These are phyloP conservation scores for Chloebia gouldiae DNA, from an alignment of 2,113 vertebrate species.

Conservation along the genomic window DNA sequence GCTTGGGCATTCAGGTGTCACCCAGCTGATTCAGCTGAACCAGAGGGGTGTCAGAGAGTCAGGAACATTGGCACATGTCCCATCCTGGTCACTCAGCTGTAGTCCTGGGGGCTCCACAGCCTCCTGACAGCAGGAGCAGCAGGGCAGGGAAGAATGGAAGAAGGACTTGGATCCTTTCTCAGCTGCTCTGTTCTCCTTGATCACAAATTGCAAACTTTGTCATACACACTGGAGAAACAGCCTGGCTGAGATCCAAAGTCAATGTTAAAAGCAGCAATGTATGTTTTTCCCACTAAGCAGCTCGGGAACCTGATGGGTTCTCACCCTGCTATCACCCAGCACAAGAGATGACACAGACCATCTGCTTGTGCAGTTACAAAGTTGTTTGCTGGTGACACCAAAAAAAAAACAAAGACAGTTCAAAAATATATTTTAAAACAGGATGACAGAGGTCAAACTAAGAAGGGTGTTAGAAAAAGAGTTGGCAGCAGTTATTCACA, in stretches of 20 bases:
- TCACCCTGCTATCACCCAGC: neutral
- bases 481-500: slow-evolving; percentile 25
- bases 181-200: neutral
- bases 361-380: neutral
- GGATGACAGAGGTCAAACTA: neutral
- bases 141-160: neutral
- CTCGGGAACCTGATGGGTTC: neutral
- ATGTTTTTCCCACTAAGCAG: neutral
- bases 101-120: accelerated
- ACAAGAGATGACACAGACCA: slow-evolving; percentile 6
- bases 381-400: neutral
- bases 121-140: neutral
- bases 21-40: neutral
- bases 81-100: accelerated
- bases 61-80: accelerated
- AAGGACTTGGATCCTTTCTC: neutral
- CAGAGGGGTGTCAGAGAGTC: neutral
- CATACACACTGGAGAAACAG: neutral
- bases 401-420: neutral
- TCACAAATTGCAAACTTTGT: neutral
- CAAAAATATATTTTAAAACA: neutral
- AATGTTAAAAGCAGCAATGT: neutral
- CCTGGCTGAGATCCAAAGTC: neutral
- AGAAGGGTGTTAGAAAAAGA: slow-evolving; percentile 3
- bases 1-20: neutral